Evolutionary conservation across 2,113 vertebrate species (phyloP), one percentile per base, ranked within the genome.

Genomic region (Oxyruncus cristatus): DNA sequence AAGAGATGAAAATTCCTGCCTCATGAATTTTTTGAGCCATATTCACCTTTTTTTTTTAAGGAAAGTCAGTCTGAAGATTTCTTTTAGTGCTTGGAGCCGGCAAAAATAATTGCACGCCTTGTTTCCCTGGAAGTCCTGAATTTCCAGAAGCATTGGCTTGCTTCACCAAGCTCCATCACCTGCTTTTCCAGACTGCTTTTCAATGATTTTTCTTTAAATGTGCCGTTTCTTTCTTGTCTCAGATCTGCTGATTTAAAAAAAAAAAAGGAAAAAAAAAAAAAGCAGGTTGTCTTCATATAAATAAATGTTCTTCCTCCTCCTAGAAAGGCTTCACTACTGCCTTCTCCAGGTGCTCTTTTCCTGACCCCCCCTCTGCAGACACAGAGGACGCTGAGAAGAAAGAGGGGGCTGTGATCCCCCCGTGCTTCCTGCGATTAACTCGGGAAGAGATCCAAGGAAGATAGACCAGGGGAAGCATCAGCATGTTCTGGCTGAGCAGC

Each of bases 401-500:
- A 89, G 61, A 81, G 44, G 14, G 42, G 56, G 70, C 62, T 84
- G 70, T 42, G 61, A 84, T 87, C 23, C 68, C 62, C n/a, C 81
- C 7, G 35, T n/a, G 28, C 58, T 90, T 93, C 94, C 95, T 95
- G 84, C 20, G 41, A 95, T 95, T 96, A 93, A 81, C 76, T 53
- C 0, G 33, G 91, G 79, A 93, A 91, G 70, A 88, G 92, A 93
- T 18, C 20, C 90, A 80, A 85, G 76, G 33, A 37, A 90, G 94
- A 96, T 11, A 93, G 44, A 82, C 65, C 42, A 71, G 50, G 49
- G 86, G 88, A 79, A 90, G 58, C 89, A 85, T 58, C 89, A 41
- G 72, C 76, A 47, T 67, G 89, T 90, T 83, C 79, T 61, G 66
- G 49, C 49, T 82, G 85, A 95, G 77, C 44, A 88, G 50, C 9